These are phyloP conservation scores for Cheilosia variabilis DNA, from an alignment of 2,888 invertebrate species.

Conservation along the genomic window DNA sequence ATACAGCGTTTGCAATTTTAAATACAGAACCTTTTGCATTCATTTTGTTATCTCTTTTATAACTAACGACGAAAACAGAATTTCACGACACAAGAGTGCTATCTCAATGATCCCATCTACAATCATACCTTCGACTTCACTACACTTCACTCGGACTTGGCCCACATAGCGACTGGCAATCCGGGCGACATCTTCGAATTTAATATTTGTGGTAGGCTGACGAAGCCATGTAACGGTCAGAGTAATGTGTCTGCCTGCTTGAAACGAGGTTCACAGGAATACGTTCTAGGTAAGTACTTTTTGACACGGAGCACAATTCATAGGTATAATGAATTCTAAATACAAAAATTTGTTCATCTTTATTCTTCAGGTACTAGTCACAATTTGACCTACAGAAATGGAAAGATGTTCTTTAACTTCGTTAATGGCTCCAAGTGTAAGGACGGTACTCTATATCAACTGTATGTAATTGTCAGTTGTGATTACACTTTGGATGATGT, in stretches of 20 bases:
- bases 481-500: conserved; percentile 81
- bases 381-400: conserved; percentile 80
- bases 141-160: conserved; percentile 80
- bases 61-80: conserved; percentile 70
- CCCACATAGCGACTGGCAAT: conserved; percentile 77
- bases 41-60: neutral
- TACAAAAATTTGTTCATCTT: neutral
- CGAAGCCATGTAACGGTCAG: conserved; percentile 79
- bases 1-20: too few species aligned
- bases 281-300: conserved; percentile 80
- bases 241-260: conserved; percentile 81
- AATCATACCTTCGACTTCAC: conserved; percentile 81
- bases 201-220: conserved; percentile 81
- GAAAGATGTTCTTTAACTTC: conserved; percentile 81
- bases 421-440: conserved; percentile 81
- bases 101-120: conserved; percentile 81
- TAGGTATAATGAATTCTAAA: too few species aligned
- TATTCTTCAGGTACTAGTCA: conserved; percentile 80
- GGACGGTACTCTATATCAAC: conserved; percentile 77
- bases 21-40: too few species aligned
- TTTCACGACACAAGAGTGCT: conserved; percentile 78
- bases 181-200: conserved; percentile 80
- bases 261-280: conserved; percentile 79
- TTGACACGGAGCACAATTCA: neutral
- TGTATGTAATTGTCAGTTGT: conserved; percentile 80